phyloP scores from a whole-genome alignment of 2,113 vertebrate species.

The Camelus bactrianus region DNA sequence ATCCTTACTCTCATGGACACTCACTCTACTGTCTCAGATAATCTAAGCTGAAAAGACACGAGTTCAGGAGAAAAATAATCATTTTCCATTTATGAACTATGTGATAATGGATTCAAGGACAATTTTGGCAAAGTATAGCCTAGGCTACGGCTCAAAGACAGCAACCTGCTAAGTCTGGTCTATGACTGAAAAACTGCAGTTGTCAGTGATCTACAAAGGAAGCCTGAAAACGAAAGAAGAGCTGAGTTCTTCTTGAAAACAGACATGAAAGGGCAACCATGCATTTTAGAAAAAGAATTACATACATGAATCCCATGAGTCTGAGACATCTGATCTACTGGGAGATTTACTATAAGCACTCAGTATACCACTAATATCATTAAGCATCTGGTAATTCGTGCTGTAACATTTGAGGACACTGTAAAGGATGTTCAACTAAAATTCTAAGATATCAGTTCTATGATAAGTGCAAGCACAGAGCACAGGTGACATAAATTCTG shows the following conservation, averaged over 20 bases:
- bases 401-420: background rate
- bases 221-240: background rate
- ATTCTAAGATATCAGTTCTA: slow-evolving; percentile 19
- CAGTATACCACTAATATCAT: background rate
- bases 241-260: background rate
- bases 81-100: background rate
- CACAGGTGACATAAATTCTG: background rate
- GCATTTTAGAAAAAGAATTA: background rate
- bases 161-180: background rate
- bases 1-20: background rate
- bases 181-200: slow-evolving; percentile 1
- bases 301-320: background rate
- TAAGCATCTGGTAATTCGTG: slow-evolving; percentile 10
- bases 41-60: background rate
- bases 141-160: slow-evolving; percentile 1
- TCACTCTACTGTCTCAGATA: background rate
- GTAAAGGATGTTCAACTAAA: background rate
- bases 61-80: background rate
- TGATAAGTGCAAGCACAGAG: background rate
- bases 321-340: background rate
- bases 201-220: background rate
- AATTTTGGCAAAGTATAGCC: slow-evolving; percentile 38
- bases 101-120: background rate
- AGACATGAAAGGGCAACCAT: background rate
- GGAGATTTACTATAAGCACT: background rate